Conservation (phyloP, 2,113 vertebrate species). For the Embiotoca jacksoni region DNA sequence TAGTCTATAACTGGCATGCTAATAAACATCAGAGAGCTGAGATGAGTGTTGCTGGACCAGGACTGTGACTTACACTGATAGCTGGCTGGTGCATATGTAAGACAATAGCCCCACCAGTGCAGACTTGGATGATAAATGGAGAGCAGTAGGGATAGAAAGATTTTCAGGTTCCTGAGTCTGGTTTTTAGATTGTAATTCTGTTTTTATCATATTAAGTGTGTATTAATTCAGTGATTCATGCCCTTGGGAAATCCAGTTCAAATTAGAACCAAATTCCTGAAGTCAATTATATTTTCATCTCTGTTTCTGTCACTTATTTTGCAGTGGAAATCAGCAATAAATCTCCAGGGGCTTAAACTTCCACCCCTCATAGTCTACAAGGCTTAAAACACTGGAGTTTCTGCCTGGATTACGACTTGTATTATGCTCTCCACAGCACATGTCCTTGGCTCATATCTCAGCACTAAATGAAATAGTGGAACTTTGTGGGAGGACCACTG, state of each 20-base stretch:
- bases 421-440: constrained; percentile 45
- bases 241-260: neutral
- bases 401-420: constrained; percentile 29
- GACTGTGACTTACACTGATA: constrained; percentile 44
- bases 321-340: constrained; percentile 41
- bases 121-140: constrained; percentile 16
- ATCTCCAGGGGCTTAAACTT: neutral
- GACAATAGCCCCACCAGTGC: constrained; percentile 10
- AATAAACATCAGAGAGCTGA: constrained; percentile 29
- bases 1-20: constrained; percentile 22
- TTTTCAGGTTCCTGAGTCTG: too few species aligned
- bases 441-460: constrained; percentile 64
- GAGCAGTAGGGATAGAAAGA: neutral
- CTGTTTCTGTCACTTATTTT: neutral
- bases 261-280: neutral
- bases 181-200: too few species aligned
- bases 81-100: constrained; percentile 22
- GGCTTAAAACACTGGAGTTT: constrained; percentile 32
- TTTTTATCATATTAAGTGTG: too few species aligned
- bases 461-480: constrained; percentile 76
- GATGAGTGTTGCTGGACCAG: constrained; percentile 13
- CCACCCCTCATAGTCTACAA: constrained; percentile 13
- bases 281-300: constrained; percentile 23
- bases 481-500: constrained; percentile 59
- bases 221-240: neutral